These are phyloP conservation scores for Cheilosia urbana DNA, from an alignment of 2,888 invertebrate species.

Conservation along the genomic window DNA sequence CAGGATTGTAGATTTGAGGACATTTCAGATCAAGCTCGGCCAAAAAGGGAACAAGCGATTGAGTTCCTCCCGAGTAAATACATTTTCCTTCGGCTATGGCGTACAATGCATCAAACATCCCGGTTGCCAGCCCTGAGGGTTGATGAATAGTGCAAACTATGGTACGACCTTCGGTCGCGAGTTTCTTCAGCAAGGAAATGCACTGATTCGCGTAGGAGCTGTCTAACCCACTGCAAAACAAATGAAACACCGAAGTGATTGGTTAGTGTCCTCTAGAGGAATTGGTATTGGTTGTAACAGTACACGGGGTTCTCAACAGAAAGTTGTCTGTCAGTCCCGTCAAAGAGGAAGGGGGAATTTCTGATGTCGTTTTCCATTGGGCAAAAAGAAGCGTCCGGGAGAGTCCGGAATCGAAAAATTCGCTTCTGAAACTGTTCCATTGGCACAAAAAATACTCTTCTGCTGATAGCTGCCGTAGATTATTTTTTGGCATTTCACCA, in stretches of 20 bases:
- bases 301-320: neutral
- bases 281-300: neutral
- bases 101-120: constrained; percentile 95
- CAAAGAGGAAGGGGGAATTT: too few relatives aligned
- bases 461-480: too few relatives aligned
- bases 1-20: constrained; percentile 95
- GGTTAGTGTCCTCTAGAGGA: too few relatives aligned
- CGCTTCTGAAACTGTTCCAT: too few relatives aligned
- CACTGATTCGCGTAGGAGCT: constrained; percentile 93
- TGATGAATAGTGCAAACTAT: constrained; percentile 96
- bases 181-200: constrained; percentile 90
- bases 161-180: constrained; percentile 93
- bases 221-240: constrained; percentile 88
- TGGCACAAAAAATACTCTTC: too few relatives aligned
- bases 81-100: constrained; percentile 92
- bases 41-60: constrained; percentile 91
- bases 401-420: too few relatives aligned
- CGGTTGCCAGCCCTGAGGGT: constrained; percentile 93
- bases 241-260: neutral
- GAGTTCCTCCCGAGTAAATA: constrained; percentile 91
- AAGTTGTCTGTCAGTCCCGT: neutral
- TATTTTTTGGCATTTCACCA: too few relatives aligned
- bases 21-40: constrained; percentile 89
- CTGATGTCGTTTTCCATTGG: too few relatives aligned
- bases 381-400: too few relatives aligned